These are phyloP conservation scores for Chrysina gloriosa DNA, from an alignment of 2,888 invertebrate species.

Conservation along the genomic window DNA sequence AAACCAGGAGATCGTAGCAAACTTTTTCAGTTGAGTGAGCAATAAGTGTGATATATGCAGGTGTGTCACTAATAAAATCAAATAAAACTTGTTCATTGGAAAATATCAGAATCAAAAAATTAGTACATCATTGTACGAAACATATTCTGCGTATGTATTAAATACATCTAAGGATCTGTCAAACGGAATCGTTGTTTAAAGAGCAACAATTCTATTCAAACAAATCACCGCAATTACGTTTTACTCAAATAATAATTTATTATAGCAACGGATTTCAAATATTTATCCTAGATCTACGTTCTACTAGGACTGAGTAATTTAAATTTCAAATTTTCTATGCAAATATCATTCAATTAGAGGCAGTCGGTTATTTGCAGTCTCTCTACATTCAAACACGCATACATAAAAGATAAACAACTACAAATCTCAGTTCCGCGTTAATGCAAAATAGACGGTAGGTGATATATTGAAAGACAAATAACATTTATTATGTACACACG, in stretches of 20 bases:
- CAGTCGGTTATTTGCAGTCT: not conserved
- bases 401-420: slow-evolving; percentile 6
- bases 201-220: not conserved
- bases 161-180: not conserved
- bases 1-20: no score
- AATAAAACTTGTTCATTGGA: no score
- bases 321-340: slow-evolving; percentile 28
- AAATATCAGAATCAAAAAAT: no score
- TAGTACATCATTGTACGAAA: no score
- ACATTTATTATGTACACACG: not conserved
- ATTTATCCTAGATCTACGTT: slow-evolving; percentile 16
- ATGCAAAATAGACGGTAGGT: slow-evolving; percentile 14
- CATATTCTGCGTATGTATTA: no score
- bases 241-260: slow-evolving; percentile 3
- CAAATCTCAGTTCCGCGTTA: slow-evolving; percentile 12
- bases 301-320: not conserved
- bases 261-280: slow-evolving; percentile 13
- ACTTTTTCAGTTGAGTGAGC: no score
- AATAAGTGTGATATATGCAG: no score
- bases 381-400: no score
- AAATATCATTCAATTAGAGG: slow-evolving; percentile 31
- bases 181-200: no score
- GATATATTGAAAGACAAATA: not conserved
- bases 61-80: no score
- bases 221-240: not conserved